Conservation (phyloP, 2,113 vertebrate genomes). For the Ceyx cyanopectus region DNA sequence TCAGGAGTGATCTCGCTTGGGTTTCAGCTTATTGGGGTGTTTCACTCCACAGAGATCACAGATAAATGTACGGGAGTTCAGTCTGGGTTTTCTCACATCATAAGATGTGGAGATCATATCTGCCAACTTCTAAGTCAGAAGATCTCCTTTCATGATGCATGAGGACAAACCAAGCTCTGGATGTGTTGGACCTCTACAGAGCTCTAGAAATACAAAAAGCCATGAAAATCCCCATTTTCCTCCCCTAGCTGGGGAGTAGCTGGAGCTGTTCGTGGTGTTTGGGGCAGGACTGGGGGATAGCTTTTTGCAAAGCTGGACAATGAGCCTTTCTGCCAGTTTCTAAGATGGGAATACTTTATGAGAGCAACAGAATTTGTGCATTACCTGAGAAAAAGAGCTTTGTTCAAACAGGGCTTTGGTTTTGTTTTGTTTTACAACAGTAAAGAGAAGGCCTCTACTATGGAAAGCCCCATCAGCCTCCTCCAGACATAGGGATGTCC, state of each 20-base stretch:
- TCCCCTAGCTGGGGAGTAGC: background rate
- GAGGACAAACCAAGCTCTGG: background rate
- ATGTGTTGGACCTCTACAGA: background rate
- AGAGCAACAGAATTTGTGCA: background rate
- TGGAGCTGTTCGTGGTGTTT: background rate
- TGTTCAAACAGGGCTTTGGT: background rate
- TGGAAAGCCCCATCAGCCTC: background rate
- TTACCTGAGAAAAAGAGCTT: background rate
- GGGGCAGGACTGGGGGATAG: background rate
- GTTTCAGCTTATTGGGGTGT: rapidly evolving
- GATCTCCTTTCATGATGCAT: background rate
- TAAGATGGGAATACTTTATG: background rate
- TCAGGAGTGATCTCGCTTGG: background rate
- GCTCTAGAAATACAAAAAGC: background rate
- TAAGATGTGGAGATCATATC: background rate
- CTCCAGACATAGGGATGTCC: background rate
- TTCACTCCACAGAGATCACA: background rate
- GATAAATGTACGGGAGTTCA: rapidly evolving
- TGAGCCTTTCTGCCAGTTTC: background rate
- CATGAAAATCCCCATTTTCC: background rate
- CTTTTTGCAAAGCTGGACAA: background rate
- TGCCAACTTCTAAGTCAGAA: background rate
- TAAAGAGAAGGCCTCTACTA: background rate
- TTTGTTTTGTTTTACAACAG: background rate
- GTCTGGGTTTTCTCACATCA: background rate